phyloP scores from a whole-genome alignment of 2,888 invertebrate species.

The Macaria notata region DNA sequence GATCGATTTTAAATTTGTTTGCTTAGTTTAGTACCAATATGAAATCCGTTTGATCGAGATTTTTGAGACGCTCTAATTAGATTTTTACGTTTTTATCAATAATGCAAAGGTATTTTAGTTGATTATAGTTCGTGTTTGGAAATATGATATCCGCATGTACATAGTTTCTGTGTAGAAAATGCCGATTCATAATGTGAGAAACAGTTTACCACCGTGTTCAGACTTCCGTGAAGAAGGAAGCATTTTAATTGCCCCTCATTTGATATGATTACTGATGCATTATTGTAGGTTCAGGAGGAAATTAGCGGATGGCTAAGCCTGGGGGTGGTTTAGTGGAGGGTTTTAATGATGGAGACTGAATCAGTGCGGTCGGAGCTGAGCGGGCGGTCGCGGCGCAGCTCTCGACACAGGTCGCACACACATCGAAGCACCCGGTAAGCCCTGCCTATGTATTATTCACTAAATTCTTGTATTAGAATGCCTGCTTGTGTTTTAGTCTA shows the following conservation, averaged over 20 bases:
- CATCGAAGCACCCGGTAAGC: constrained; percentile 85
- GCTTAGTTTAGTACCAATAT: constrained; percentile 48
- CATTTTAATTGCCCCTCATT: constrained; percentile 71
- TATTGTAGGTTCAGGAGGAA: constrained; percentile 54
- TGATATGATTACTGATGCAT: constrained; percentile 56
- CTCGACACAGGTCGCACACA: constrained; percentile 83
- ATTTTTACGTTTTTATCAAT: constrained; percentile 53
- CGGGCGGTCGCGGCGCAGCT: constrained; percentile 88
- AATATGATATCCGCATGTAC: constrained; percentile 17
- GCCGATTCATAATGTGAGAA: constrained; percentile 38
- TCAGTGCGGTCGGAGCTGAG: constrained; percentile 96
- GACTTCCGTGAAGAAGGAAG: constrained; percentile 59
- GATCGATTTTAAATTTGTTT: constrained; percentile 31
- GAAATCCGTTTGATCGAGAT: constrained; percentile 60
- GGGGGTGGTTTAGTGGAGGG: constrained; percentile 38
- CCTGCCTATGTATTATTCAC: neutral
- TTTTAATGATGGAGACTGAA: constrained; percentile 92
- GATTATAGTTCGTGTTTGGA: constrained; percentile 25
- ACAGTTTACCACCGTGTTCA: constrained; percentile 46
- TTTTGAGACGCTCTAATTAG: constrained; percentile 61
- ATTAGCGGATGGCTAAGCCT: constrained; percentile 63
- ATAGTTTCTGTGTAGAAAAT: constrained; percentile 24
- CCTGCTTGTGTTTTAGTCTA: too few species aligned
- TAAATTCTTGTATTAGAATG: too few species aligned
- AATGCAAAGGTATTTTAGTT: constrained; percentile 58